phyloP scores from a whole-genome alignment of 2,797 vertebrate genomes.

The Semaprochilodus insignis region DNA sequence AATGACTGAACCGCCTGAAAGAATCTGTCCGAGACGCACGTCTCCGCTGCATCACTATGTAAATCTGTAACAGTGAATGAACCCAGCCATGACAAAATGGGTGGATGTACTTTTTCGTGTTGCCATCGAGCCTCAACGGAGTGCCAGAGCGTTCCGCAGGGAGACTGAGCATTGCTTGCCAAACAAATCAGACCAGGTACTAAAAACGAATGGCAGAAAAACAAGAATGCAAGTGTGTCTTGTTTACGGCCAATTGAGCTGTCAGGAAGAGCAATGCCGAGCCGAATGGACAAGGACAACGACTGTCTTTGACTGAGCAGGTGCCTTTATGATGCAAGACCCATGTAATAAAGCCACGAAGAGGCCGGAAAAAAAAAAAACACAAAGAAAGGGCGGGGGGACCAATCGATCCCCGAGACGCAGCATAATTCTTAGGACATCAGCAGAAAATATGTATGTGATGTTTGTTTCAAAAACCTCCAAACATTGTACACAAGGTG shows the following conservation, averaged over 20 bases:
- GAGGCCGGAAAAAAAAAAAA: neutral
- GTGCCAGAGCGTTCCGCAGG: neutral
- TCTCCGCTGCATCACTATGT: neutral
- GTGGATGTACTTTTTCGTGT: neutral
- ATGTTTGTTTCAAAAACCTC: neutral
- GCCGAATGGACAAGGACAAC: constrained; percentile 59
- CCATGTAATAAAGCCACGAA: constrained; percentile 37
- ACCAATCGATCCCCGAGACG: constrained; percentile 3
- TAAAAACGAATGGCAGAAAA: constrained; percentile 42
- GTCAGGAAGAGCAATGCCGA: constrained; percentile 46
- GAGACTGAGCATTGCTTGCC: constrained; percentile 34
- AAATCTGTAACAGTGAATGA: neutral
- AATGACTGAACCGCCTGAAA: neutral
- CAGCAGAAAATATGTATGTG: too few relatives aligned
- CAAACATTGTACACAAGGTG: neutral
- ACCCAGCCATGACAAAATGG: neutral
- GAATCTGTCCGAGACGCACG: neutral
- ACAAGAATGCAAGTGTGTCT: constrained; percentile 48
- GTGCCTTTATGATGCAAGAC: constrained; percentile 45
- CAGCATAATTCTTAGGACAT: neutral
- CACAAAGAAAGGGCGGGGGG: neutral
- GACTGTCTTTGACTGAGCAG: constrained; percentile 50
- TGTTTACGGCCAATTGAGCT: constrained; percentile 57
- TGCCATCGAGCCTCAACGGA: neutral
- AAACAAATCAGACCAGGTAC: constrained; percentile 62